Evolutionary conservation across 2,888 invertebrate species (phyloP), one percentile per base, ranked within the genome.

Genomic region (Polydrusus tereticollis): DNA sequence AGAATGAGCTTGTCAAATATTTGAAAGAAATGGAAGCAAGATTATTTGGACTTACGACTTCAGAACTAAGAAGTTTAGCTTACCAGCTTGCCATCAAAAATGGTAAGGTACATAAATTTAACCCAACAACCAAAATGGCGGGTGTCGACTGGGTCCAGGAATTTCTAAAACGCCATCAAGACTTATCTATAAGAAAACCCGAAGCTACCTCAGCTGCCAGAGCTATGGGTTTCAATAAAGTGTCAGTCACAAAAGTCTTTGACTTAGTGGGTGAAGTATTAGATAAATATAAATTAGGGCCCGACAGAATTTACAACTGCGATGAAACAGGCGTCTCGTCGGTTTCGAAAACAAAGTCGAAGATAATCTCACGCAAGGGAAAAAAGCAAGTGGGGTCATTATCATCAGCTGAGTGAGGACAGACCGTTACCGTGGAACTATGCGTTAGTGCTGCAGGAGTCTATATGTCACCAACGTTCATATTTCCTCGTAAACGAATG

Each of bases 91-190:
- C 68, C 10, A 52, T 58, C 21, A 21, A 29, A 50, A 60, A 68
- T 20, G 57, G 21, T 18, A 52, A 52, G 38, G 21, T 52, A 36
- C 58, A 57, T 57, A 58, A 36, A 16, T 58, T 66, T 66, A 65
- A 55, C 23, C 14, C 45, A 52, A 63, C 20, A 64, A 71, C 70
- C 43, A 43, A 71, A 60, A 14, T 33, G 36, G 72, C 73, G 29
- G 72, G 74, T 18, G 45, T 68, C 21, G 76, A 77, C 45, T 77
- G 75, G 76, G 16, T 75, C 20, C 63, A 63, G 16, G 72, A 67
- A 45, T 78, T 77, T 63, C 52, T 77, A 45, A 75, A 74, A 72
- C 62, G 75, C n/a, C 69, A 77, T 57, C 26, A 20, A 55, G 63
- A 62, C 43, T n/a, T n/a, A n/a, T n/a, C n/a, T n/a, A n/a, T n/a